Evolutionary conservation across 2,113 vertebrate genomes (phyloP), one percentile per base, ranked within the genome.

Genomic region (Ranitomeya variabilis): DNA sequence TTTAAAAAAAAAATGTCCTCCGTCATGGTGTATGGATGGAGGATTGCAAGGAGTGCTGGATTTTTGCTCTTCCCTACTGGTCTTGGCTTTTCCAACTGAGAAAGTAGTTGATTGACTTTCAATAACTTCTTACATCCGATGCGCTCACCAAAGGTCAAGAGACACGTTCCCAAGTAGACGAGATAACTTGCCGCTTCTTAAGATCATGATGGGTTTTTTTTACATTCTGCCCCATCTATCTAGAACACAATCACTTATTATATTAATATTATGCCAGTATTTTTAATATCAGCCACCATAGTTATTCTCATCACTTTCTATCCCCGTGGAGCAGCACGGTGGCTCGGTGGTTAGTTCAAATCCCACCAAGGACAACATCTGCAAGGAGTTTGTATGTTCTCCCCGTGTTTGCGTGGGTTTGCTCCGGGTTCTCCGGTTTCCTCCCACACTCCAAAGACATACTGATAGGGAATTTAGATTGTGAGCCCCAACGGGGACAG

Each of bases 1-100:
- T 89, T 89, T 89, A 79, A 85, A 84, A 88, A 89, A 79, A 84
- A 88, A 89, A 77, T 31, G 69, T 77, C 60, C 74, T 54, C 23
- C 52, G 60, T 89, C 82, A 79, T 85, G 80, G 87, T 85, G 55
- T 74, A 66, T 83, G 71, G 57, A 83, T 54, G 81, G 67, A 37
- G 55, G 26, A 82, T 88, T 82, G 86, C 86, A 69, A 51, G 66
- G 16, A 79, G 31, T 79, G 87, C 87, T 19, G 76, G 73, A 69
- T 85, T 85, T 78, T 64, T 45, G 51, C 57, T 10, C 73, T 67
- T 60, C 45, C 51, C 87, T 84, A 78, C 81, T 69, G 82, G 19
- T 85, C 23, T 71, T 45, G 76, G 57, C 69, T 76, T 88, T 83
- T 77, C 80, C 87, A 83, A 76, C 67, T 77, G 69, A 88, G 80